phyloP scores from a whole-genome alignment of 2,113 vertebrate species.

The Oceanites oceanicus region DNA sequence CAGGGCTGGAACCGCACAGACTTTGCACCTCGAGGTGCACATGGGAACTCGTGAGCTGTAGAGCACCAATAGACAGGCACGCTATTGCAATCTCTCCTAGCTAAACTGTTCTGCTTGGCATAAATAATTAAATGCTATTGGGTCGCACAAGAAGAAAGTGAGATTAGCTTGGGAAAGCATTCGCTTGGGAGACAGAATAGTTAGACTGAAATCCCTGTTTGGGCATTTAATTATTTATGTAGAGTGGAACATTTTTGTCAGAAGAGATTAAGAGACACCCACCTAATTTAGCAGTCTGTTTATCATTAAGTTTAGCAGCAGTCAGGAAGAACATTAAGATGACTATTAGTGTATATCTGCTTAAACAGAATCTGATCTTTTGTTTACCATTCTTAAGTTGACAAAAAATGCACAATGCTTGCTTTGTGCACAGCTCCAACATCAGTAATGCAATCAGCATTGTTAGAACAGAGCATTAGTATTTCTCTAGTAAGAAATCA shows the following conservation, averaged over 20 bases:
- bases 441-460: neutral
- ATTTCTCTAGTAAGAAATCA: neutral
- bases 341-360: neutral
- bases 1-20: neutral
- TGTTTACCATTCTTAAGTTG: neutral
- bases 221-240: slow-evolving; percentile 25
- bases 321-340: neutral
- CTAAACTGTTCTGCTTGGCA: neutral
- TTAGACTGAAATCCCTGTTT: neutral
- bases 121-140: slow-evolving; percentile 32
- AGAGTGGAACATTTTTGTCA: neutral
- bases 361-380: neutral
- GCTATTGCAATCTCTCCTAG: neutral
- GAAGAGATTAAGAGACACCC: neutral
- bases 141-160: neutral
- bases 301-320: neutral
- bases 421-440: neutral
- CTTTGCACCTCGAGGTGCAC: neutral
- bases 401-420: neutral
- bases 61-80: neutral
- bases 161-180: neutral
- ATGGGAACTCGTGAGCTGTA: neutral
- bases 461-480: neutral
- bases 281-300: neutral
- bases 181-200: neutral